Evolutionary conservation across 64 coral and sea anemone species (phyloP).

Genomic region (Orbicella faveolata): DNA sequence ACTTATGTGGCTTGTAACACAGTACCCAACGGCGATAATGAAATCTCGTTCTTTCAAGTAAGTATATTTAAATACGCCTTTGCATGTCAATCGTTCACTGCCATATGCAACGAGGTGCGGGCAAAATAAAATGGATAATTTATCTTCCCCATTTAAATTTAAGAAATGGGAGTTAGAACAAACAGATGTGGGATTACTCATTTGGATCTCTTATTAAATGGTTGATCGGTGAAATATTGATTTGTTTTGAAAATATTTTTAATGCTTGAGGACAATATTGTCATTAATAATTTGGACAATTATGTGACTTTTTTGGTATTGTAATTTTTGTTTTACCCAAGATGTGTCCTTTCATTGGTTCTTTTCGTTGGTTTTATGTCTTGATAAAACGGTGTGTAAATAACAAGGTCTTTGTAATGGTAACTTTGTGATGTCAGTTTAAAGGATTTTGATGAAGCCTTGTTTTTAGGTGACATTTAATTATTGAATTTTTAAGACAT

Average conservation of each 20-base stretch:
- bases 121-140: background rate
- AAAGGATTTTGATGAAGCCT: background rate
- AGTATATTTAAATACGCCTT: slow-evolving; percentile 17
- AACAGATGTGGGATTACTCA: slow-evolving; percentile 15
- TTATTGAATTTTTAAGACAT: slow-evolving; percentile 1
- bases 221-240: slow-evolving; percentile 7
- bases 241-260: slow-evolving; percentile 24
- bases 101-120: background rate
- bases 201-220: background rate
- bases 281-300: slow-evolving; percentile 3
- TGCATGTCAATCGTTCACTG: background rate
- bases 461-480: background rate
- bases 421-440: background rate
- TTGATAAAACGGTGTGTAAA: slow-evolving; percentile 24
- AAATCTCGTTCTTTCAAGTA: slow-evolving; percentile 2
- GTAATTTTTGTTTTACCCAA: background rate
- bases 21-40: background rate
- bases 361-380: background rate
- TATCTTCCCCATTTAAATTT: background rate
- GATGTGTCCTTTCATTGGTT: slow-evolving; percentile 7
- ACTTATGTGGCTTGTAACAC: background rate
- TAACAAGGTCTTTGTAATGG: background rate
- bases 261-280: slow-evolving; percentile 7
- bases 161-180: background rate
- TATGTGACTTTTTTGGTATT: slow-evolving; percentile 24